Conservation (phyloP, 2,113 vertebrate species). For the Motacilla tschutschensis region DNA sequence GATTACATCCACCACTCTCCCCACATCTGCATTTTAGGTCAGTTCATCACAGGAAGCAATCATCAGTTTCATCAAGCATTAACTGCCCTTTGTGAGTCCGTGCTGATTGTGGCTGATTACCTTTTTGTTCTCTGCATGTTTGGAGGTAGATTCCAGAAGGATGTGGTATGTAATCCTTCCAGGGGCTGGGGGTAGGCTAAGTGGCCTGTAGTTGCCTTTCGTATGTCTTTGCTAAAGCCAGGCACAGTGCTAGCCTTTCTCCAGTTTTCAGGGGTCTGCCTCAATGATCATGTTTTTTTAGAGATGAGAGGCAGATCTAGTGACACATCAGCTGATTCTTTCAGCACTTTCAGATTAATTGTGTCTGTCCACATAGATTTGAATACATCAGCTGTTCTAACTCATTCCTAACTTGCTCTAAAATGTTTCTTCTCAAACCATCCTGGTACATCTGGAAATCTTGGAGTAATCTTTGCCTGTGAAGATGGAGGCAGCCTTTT, state of each 20-base stretch:
- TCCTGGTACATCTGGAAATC: background rate
- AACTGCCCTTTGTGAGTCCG: background rate
- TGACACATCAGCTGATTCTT: background rate
- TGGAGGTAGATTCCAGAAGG: background rate
- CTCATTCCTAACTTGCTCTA: background rate
- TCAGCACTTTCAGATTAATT: background rate
- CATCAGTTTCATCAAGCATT: background rate
- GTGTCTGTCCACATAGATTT: background rate
- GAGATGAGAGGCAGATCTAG: background rate
- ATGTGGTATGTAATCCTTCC: conserved; percentile 9
- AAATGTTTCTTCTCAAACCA: background rate
- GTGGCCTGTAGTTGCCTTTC: background rate
- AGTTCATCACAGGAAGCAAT: background rate
- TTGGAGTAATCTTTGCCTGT: background rate
- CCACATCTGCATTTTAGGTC: conserved; percentile 10
- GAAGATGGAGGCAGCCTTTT: background rate
- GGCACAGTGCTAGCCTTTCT: background rate
- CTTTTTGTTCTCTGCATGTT: background rate
- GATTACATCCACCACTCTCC: conserved; percentile 1
- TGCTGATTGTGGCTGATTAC: background rate
- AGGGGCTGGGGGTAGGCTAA: background rate
- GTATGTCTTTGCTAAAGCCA: background rate
- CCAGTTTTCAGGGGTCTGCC: background rate
- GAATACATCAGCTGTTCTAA: background rate
- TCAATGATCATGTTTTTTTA: background rate